A percentile compares a stretch with the other conserved stretches of the same genome.
phyloP scores from a whole-genome alignment of 2,888 invertebrate genomes.

The Zeuzera pyrina region DNA sequence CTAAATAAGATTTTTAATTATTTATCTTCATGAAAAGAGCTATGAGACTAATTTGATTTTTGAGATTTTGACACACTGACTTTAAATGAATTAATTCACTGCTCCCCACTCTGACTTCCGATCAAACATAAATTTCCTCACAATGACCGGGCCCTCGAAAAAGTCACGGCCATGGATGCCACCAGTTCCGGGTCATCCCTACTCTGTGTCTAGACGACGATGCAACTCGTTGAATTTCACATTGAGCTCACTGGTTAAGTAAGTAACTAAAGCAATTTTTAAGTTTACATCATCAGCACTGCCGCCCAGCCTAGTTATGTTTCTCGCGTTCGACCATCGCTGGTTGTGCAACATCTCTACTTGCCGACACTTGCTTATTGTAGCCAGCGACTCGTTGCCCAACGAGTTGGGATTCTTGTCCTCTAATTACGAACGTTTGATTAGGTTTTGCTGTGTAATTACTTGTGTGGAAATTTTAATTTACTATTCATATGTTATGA shows the following conservation, averaged over 20 bases:
- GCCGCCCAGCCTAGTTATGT: constrained; percentile 63
- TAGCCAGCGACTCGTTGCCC: constrained; percentile 58
- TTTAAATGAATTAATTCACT: no score
- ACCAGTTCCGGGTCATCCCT: constrained; percentile 58
- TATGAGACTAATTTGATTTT: no score
- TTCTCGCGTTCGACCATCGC: constrained; percentile 69
- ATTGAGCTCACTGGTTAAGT: constrained; percentile 59
- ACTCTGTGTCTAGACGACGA: constrained; percentile 38
- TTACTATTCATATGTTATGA: no score
- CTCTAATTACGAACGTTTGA: constrained; percentile 57
- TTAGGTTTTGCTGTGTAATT: constrained; percentile 41
- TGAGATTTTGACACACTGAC: no score
- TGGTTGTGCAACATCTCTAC: constrained; percentile 61
- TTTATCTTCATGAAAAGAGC: no score
- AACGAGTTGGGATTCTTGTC: constrained; percentile 63
- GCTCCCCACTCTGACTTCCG: no score
- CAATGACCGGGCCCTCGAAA: constrained; percentile 6
- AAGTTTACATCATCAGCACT: constrained; percentile 66
- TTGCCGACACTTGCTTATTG: constrained; percentile 68
- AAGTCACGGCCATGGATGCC: constrained; percentile 44
- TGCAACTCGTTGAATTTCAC: constrained; percentile 57
- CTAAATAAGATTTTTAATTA: no score
- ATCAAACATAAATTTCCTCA: no score
- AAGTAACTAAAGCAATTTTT: constrained; percentile 71
- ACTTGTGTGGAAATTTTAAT: constrained; percentile 30